Evolutionary conservation across 1,140 invertebrate species (phyloP), one percentile per base, ranked within the genome.

Genomic region (Drosophila lini): DNA sequence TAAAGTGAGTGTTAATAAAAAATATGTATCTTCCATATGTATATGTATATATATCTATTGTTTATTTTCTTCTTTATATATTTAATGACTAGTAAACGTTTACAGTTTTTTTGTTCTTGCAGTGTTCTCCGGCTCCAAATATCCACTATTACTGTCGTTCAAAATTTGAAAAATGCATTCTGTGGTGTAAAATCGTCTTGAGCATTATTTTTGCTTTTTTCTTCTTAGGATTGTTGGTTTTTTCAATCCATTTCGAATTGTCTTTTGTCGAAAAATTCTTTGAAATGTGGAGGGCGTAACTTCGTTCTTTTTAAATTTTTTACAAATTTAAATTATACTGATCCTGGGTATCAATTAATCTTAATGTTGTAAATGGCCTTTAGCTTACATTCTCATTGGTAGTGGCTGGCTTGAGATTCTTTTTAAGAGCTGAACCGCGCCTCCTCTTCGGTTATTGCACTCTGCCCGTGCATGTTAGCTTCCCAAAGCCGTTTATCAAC

Each of bases 71-170:
- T 15, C 2, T 59, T 48, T 55, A 28, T 58, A 68, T 82, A 79
- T 83, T 83, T 79, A 88, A 80, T 86, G 83, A 86, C 83, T 86
- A 86, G 82, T 88, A 88, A 88, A 86, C 82, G 83, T 88, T 88
- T 88, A 65, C 83, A 75, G 57, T 86, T 74, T 58, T 62, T 41
- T 63, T 53, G 32, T 68, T 62, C 40, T 77, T 79, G 56, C 59
- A 48, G 56, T 52, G 75, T 70, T 41, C 42, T 63, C 31, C 10
- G 52, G 19, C 50, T 38, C 22, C 53, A 36, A 68, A 19, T 47
- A 22, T 36, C 47, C 50, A 19, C 57, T 48, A 25, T 32, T 3
- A 47, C 59, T 45, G n/a, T 38, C 52, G 68, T 34, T 64, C 64
- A 47, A 79, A 81, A 75, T 68, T 38, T 58, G 41, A 60, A 36